Evolutionary conservation across 2,888 invertebrate genomes (phyloP).

Genomic region (Ornithoptera priamus): DNA sequence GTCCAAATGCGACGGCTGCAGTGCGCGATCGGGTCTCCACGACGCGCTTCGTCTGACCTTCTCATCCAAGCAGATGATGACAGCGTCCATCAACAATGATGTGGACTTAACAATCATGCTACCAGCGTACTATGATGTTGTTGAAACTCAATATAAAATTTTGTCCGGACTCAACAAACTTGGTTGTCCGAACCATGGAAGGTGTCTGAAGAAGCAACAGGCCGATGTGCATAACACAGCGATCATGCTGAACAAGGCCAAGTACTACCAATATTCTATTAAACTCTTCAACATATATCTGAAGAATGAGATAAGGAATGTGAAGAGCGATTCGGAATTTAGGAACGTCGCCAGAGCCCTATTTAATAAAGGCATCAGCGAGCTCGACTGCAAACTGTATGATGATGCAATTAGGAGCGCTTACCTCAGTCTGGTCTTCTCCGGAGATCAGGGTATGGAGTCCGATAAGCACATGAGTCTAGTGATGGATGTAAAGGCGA

Average conservation of each 20-base stretch:
- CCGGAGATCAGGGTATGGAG: constrained; percentile 45
- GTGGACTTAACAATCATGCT: constrained; percentile 41
- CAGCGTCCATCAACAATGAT: constrained; percentile 40
- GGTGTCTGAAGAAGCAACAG: constrained; percentile 58
- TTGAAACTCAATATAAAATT: constrained; percentile 50
- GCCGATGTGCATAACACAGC: constrained; percentile 66
- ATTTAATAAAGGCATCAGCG: constrained; percentile 69
- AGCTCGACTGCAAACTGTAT: constrained; percentile 53
- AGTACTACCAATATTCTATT: constrained; percentile 54
- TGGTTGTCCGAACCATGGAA: constrained; percentile 54
- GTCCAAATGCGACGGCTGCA: constrained; percentile 64
- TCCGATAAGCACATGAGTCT: constrained; percentile 64
- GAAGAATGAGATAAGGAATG: constrained; percentile 47
- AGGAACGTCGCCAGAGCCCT: constrained; percentile 62
- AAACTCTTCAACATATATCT: constrained; percentile 61
- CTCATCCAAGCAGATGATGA: constrained; percentile 51
- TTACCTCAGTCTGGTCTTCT: constrained; percentile 57
- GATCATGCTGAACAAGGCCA: constrained; percentile 54
- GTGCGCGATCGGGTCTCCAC: constrained; percentile 53
- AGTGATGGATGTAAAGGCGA: constrained; percentile 67
- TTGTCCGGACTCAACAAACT: constrained; percentile 45
- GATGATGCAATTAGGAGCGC: constrained; percentile 56
- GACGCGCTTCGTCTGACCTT: constrained; percentile 61
- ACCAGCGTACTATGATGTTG: constrained; percentile 40
- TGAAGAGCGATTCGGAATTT: constrained; percentile 41